Percentiles rank a stretch among this genome's conserved stretches.
phyloP scores from a whole-genome alignment of 2,113 vertebrate species.

The Gnathonemus echidnorhynchus region DNA sequence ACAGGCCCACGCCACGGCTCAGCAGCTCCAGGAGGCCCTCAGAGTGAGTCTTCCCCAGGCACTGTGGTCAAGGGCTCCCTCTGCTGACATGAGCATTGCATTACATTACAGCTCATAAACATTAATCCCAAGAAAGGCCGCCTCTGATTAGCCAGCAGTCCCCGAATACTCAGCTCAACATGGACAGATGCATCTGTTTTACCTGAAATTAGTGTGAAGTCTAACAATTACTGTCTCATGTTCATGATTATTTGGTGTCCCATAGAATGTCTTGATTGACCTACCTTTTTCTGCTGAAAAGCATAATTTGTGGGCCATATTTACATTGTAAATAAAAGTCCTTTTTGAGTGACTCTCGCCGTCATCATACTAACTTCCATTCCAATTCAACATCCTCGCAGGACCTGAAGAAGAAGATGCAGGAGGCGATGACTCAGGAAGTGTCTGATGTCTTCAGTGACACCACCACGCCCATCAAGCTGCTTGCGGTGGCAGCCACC shows the following conservation, averaged over 20 bases:
- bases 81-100: conserved; percentile 42
- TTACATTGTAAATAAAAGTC: neutral
- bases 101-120: neutral
- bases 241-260: neutral
- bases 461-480: conserved; percentile 93
- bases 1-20: conserved; percentile 76
- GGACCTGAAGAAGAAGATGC: conserved; percentile 92
- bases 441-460: conserved; percentile 97
- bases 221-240: neutral
- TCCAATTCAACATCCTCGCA: conserved; percentile 35
- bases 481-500: conserved; percentile 90
- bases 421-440: conserved; percentile 97
- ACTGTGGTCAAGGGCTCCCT: conserved; percentile 37
- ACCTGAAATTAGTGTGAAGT: neutral
- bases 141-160: neutral
- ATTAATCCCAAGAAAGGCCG: neutral
- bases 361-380: neutral
- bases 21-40: conserved; percentile 84
- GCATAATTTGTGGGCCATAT: neutral
- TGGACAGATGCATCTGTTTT: neutral
- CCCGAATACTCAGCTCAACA: neutral
- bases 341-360: neutral
- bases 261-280: neutral
- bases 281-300: neutral
- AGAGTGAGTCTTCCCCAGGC: conserved; percentile 64